A percentile compares a stretch with the other conserved stretches of the same genome.
Conservation (phyloP, 2,888 invertebrate species). For the Agonopterix heracliana region DNA sequence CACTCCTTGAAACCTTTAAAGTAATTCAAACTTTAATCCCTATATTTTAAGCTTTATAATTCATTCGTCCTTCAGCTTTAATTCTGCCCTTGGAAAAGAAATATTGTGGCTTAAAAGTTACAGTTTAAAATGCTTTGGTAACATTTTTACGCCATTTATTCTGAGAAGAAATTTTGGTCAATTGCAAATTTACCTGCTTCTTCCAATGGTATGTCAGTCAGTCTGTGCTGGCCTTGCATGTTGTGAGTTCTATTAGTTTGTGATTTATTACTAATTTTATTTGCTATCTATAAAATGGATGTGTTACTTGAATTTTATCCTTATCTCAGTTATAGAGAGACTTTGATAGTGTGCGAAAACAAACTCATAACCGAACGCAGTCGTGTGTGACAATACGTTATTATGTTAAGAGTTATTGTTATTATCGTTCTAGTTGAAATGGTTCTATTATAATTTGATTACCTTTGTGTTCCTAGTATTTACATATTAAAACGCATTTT, state of each 20-base stretch:
- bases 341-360: conserved; percentile 6
- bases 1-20: conserved; percentile 13
- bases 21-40: no score
- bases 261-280: conserved; percentile 20
- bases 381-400: not conserved
- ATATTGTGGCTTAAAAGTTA: conserved; percentile 2
- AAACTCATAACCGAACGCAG: not conserved
- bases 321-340: conserved; percentile 5
- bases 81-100: not conserved
- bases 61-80: no score
- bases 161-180: conserved; percentile 34
- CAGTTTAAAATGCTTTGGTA: conserved; percentile 12
- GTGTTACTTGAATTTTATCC: not conserved
- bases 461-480: not conserved
- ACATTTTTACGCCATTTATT: conserved; percentile 26
- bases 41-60: no score
- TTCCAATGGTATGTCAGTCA: conserved; percentile 33
- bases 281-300: not conserved
- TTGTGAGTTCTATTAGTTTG: conserved; percentile 15
- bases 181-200: conserved; percentile 59
- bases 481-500: not conserved
- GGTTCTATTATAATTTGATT: not conserved
- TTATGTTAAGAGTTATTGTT: conserved; percentile 1
- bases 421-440: not conserved
- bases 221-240: conserved; percentile 22